These are phyloP conservation scores for Astyanax mexicanus DNA, from an alignment of 2,797 vertebrate genomes.

Conservation along the genomic window DNA sequence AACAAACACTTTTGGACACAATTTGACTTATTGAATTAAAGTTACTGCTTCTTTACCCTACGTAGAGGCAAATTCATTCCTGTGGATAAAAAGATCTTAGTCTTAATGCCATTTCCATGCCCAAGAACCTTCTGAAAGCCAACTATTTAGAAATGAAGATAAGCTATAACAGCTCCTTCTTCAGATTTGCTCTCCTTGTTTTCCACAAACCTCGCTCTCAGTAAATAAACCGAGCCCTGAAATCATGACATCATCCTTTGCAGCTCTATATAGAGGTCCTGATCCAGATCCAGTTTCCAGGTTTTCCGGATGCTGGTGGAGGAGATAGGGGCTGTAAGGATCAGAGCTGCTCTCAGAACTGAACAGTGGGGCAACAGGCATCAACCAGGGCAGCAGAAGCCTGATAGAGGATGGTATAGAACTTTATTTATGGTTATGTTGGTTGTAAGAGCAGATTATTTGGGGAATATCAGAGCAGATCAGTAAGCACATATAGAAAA, in stretches of 20 bases:
- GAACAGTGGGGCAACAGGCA: not conserved
- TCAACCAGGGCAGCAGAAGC: not conserved
- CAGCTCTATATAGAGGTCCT: not conserved
- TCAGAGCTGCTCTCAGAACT: slow-evolving; percentile 25
- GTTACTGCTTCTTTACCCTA: too few species aligned
- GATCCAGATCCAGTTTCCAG: slow-evolving; percentile 36
- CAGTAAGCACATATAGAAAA: not conserved
- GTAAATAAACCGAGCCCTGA: slow-evolving; percentile 13
- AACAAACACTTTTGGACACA: too few species aligned
- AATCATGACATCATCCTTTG: slow-evolving; percentile 28
- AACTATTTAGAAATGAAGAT: too few species aligned
- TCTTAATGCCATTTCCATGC: too few species aligned
- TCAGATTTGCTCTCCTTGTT: not conserved
- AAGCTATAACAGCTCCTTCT: not conserved
- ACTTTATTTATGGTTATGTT: not conserved
- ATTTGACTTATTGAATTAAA: too few species aligned
- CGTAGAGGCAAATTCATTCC: too few species aligned
- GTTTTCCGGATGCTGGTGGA: slow-evolving; percentile 19
- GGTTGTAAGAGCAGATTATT: too few species aligned
- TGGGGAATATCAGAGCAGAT: too few species aligned
- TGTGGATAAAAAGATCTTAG: too few species aligned
- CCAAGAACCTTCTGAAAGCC: too few species aligned
- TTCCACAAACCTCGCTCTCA: slow-evolving; percentile 4
- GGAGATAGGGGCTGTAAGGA: slow-evolving; percentile 9
- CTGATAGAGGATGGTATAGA: not conserved